Evolutionary conservation across 2,797 vertebrate species (phyloP), one percentile per base, ranked within the genome.

Genomic region (Poeciliopsis gracilis): DNA sequence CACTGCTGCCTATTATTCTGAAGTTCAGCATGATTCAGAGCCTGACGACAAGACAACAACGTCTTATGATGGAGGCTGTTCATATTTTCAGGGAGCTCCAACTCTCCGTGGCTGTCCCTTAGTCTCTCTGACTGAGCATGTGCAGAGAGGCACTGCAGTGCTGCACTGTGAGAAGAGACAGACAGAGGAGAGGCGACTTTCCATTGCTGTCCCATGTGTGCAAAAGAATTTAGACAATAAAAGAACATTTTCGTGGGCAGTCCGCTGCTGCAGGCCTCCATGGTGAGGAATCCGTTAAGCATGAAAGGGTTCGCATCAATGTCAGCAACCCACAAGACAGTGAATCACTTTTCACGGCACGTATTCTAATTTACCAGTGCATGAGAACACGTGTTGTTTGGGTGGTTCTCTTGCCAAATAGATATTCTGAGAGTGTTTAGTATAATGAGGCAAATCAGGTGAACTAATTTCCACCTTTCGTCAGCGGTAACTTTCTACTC

Each of bases 141-240:
- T 94, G 95, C 92, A 93, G 92, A 91, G 84, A 81, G 25, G 79
- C 92, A 94, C 93, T 93, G 95, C 94, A 91, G 91, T 93, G 91
- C 90, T 90, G 93, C 89, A 87, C 88, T 72, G 75, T 75, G 84
- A 76, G 72, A 53, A 83, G 82, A 85, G 43, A 89, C 88, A 86
- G 55, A 82, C 77, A 86, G 84, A 82, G 79, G 63, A 41, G 63
- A 84, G 80, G 84, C 85, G 80, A 80, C 78, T 82, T 82, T 76
- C 80, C 41, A 2, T 74, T 76, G 76, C 49, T 41, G 69, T 85
- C 43, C 79, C 70, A 36, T 80, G 70, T 84, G 82, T 80, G 69
- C 81, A 61, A 45, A 77, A 88, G 82, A 78, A 76, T 83, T 81
- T 55, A 73, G 45, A 79, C 72, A 82, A 80, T 86, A 83, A 80